Percentiles rank a stretch among this genome's conserved stretches.
Conservation (phyloP, 2,888 invertebrate genomes). For the Terebella lapidaria region DNA sequence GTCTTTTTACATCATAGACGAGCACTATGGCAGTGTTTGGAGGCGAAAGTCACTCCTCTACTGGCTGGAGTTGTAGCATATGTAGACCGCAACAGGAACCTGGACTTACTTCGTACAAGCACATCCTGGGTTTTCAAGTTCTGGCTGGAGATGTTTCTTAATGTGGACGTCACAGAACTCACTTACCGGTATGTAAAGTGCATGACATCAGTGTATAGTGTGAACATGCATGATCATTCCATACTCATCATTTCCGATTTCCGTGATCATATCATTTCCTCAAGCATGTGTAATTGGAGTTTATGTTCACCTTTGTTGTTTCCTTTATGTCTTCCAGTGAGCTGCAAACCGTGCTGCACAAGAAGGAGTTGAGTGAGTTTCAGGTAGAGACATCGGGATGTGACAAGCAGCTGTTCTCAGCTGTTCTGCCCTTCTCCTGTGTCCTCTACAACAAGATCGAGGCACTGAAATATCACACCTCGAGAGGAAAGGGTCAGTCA, state of each 20-base stretch:
- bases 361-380: conserved; percentile 4
- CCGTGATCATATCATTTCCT: too few species aligned
- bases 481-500: not conserved
- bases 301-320: not conserved
- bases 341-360: not conserved
- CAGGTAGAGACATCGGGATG: conserved; percentile 1
- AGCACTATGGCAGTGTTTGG: conserved; percentile 23
- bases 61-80: conserved; percentile 38
- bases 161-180: not conserved
- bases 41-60: conserved; percentile 34
- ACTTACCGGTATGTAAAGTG: conserved; percentile 6
- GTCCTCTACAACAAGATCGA: conserved; percentile 16
- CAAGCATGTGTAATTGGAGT: too few species aligned
- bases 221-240: too few species aligned
- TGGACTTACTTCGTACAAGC: conserved; percentile 36
- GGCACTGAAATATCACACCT: conserved; percentile 7
- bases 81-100: conserved; percentile 38
- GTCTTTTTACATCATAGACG: not conserved
- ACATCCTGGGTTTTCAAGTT: conserved; percentile 21
- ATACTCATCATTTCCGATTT: too few species aligned
- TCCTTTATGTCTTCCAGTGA: not conserved
- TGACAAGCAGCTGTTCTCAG: not conserved
- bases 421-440: conserved; percentile 38
- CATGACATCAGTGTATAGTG: not conserved
- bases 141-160: conserved; percentile 2